phyloP scores from a whole-genome alignment of 1,140 invertebrate species.

The Forficula auricularia region DNA sequence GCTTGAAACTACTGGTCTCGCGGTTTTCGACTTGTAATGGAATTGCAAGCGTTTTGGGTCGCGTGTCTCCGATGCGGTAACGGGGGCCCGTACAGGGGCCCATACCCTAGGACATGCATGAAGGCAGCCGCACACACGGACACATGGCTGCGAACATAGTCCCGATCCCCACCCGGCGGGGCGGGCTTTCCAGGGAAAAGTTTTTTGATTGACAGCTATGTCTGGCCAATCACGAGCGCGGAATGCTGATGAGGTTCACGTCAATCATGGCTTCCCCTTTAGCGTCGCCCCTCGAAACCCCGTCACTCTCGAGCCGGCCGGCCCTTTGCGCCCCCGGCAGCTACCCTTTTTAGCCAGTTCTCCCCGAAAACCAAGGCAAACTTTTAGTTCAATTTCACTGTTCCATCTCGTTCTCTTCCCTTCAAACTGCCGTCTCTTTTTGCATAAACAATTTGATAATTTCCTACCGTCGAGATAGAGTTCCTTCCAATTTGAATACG shows the following conservation, averaged over 20 bases:
- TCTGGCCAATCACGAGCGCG: slow-evolving; percentile 36
- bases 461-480: too few species aligned
- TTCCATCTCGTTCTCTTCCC: slow-evolving; percentile 4
- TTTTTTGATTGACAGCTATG: slow-evolving; percentile 38
- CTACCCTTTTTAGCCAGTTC: slow-evolving; percentile 11
- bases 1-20: too few species aligned
- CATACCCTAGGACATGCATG: too few species aligned
- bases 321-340: slow-evolving; percentile 9
- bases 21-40: too few species aligned
- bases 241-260: slow-evolving; percentile 42
- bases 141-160: too few species aligned
- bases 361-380: slow-evolving; percentile 8
- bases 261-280: slow-evolving; percentile 31
- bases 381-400: slow-evolving; percentile 4
- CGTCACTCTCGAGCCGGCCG: slow-evolving; percentile 4
- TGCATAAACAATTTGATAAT: too few species aligned
- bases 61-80: too few species aligned
- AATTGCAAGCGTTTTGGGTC: too few species aligned
- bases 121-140: too few species aligned
- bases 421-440: too few species aligned
- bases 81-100: too few species aligned
- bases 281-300: slow-evolving; percentile 11
- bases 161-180: background rate
- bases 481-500: too few species aligned
- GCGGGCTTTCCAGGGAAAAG: slow-evolving; percentile 1